These are phyloP conservation scores for Muraenolepis orangiensis DNA, from an alignment of 2,797 vertebrate genomes.

Conservation along the genomic window DNA sequence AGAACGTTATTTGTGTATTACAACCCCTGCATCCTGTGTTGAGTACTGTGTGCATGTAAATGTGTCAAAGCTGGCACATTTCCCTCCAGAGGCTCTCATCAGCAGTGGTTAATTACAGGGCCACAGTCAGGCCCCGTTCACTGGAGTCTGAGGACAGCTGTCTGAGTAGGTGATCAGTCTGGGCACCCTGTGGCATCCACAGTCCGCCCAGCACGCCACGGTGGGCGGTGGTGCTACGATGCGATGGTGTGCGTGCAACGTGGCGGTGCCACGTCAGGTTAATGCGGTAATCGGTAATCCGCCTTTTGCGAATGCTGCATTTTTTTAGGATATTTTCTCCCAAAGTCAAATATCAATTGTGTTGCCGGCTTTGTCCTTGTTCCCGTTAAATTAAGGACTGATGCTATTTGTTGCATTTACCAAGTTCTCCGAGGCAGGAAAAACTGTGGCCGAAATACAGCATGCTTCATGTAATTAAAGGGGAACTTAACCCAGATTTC, in stretches of 20 bases:
- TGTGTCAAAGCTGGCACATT: background rate
- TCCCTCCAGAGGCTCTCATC: slow-evolving; percentile 17
- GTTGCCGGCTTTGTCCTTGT: background rate
- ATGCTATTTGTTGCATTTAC: background rate
- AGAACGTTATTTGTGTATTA: background rate
- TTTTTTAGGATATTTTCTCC: background rate
- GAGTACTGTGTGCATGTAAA: background rate
- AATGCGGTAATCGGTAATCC: background rate
- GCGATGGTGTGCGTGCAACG: background rate
- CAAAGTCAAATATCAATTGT: background rate
- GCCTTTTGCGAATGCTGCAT: background rate
- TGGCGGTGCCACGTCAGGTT: background rate
- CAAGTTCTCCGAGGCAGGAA: background rate
- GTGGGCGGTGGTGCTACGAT: background rate
- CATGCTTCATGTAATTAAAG: background rate
- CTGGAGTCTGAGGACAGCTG: slow-evolving; percentile 27
- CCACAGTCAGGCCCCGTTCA: slow-evolving; percentile 16
- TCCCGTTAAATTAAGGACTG: background rate
- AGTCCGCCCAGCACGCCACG: slow-evolving; percentile 24
- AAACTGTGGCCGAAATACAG: background rate
- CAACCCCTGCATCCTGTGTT: background rate
- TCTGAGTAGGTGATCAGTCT: slow-evolving; percentile 36
- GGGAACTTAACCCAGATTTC: no score
- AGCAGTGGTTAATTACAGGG: slow-evolving; percentile 31
- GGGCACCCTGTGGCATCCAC: slow-evolving; percentile 25